Conservation (phyloP, 1,140 invertebrate genomes). For the Scaptomyza graminum region DNA sequence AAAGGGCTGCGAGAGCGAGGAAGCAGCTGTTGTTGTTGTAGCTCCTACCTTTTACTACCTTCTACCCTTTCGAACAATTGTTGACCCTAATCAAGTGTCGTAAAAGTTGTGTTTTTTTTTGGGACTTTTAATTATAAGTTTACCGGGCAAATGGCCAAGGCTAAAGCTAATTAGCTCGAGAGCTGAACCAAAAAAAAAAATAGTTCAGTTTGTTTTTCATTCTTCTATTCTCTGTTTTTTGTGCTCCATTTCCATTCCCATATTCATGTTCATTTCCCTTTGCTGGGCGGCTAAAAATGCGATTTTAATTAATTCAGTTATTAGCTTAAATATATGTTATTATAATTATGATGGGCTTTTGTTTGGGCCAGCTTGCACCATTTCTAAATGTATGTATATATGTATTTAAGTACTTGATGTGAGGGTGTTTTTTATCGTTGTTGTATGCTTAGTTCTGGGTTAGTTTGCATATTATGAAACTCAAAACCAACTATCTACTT, state of each 20-base stretch:
- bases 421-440: not conserved
- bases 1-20: slow-evolving; percentile 25
- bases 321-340: slow-evolving; percentile 79
- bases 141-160: slow-evolving; percentile 29
- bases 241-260: slow-evolving; percentile 21
- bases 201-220: slow-evolving; percentile 9
- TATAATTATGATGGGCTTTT: slow-evolving; percentile 46
- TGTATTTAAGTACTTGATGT: not conserved
- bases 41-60: slow-evolving; percentile 8
- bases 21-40: slow-evolving; percentile 31
- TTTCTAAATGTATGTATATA: not conserved
- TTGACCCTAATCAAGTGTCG: slow-evolving; percentile 80
- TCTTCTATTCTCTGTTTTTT: slow-evolving; percentile 1
- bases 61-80: slow-evolving; percentile 4
- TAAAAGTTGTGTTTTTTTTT: slow-evolving; percentile 63
- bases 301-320: slow-evolving; percentile 82
- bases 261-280: slow-evolving; percentile 20
- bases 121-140: slow-evolving; percentile 68
- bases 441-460: slow-evolving; percentile 10
- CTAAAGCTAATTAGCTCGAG: slow-evolving; percentile 68
- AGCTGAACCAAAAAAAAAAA: slow-evolving; percentile 4
- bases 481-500: slow-evolving; percentile 9
- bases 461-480: slow-evolving; percentile 21
- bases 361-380: slow-evolving; percentile 4
- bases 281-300: slow-evolving; percentile 56